Evolutionary conservation across 2,113 vertebrate genomes (phyloP).

Genomic region (Pterocles burchelli): DNA sequence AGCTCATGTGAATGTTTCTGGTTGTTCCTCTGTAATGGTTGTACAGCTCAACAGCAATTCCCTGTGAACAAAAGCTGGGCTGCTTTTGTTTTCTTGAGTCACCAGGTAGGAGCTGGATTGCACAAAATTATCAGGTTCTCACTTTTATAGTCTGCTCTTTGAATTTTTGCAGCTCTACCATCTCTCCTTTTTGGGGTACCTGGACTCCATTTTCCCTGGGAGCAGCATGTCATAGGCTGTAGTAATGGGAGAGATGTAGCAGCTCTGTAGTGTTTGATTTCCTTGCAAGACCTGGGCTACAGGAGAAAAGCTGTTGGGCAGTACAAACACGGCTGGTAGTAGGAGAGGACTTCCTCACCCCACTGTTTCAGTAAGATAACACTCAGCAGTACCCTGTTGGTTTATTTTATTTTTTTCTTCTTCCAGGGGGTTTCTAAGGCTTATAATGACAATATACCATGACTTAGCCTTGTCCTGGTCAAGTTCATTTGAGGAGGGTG

Average conservation of each 20-base stretch:
- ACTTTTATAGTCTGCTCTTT: background rate
- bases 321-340: background rate
- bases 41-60: background rate
- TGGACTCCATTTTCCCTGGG: background rate
- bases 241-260: background rate
- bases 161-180: background rate
- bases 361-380: background rate
- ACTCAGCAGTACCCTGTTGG: background rate
- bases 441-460: background rate
- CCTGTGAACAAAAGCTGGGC: background rate
- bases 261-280: background rate
- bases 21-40: background rate
- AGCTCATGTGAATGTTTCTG: background rate
- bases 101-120: background rate
- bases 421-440: background rate
- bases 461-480: background rate
- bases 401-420: background rate
- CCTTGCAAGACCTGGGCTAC: background rate
- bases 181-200: background rate
- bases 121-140: background rate
- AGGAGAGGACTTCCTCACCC: background rate
- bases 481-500: rapidly evolving
- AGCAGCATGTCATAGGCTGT: background rate
- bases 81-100: background rate
- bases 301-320: background rate